Evolutionary conservation across 2,888 invertebrate species (phyloP).

Genomic region (Mesorhabditis sp.): DNA sequence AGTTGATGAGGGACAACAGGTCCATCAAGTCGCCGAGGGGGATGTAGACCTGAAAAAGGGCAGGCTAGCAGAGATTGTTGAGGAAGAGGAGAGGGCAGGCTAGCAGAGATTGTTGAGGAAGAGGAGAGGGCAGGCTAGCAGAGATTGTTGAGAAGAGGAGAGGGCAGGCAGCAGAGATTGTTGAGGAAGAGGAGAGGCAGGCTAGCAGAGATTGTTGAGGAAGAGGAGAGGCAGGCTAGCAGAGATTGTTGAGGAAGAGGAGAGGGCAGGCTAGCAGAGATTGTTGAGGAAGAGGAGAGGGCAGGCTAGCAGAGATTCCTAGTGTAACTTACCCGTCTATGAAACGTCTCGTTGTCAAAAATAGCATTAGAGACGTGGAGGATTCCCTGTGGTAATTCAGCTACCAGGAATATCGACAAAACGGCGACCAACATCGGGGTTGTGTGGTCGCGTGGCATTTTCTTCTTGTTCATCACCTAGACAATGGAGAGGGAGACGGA

Average conservation of each 20-base stretch:
- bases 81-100: too few relatives aligned
- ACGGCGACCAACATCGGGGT: constrained; percentile 57
- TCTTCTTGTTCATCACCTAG: constrained; percentile 53
- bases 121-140: too few relatives aligned
- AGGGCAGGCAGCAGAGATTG: too few relatives aligned
- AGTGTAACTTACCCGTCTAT: constrained; percentile 24
- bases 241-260: neutral
- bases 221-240: too few relatives aligned
- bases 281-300: too few relatives aligned
- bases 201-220: too few relatives aligned
- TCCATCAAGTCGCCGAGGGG: constrained; percentile 56
- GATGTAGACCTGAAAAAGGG: constrained; percentile 36
- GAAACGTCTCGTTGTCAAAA: constrained; percentile 52
- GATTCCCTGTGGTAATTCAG: constrained; percentile 54
- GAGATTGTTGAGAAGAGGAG: too few relatives aligned
- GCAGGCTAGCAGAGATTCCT: too few relatives aligned
- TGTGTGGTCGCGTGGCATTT: constrained; percentile 55
- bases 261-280: too few relatives aligned
- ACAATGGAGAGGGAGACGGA: neutral
- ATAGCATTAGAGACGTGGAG: constrained; percentile 53
- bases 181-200: too few relatives aligned
- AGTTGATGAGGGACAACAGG: constrained; percentile 52
- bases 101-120: neutral
- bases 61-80: too few relatives aligned
- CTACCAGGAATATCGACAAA: constrained; percentile 51